These are phyloP conservation scores for Idaea aversata DNA, from an alignment of 2,888 invertebrate species.

Conservation along the genomic window DNA sequence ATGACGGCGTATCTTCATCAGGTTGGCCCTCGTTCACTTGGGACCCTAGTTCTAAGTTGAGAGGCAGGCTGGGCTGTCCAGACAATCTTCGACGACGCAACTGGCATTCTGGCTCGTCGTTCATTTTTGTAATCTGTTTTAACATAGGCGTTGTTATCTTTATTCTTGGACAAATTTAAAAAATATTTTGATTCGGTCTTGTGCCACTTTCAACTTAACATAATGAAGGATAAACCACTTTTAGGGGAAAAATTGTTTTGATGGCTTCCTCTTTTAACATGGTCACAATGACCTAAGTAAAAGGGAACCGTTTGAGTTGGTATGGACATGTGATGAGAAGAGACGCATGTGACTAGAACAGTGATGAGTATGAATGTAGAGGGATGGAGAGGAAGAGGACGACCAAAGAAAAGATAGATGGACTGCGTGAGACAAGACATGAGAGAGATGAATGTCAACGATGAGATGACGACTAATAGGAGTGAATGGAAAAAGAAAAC, in stretches of 20 bases:
- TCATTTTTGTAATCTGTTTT: constrained; percentile 34
- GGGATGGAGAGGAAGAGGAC: no score
- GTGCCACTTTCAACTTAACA: background rate
- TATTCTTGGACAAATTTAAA: background rate
- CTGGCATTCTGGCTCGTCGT: constrained; percentile 59
- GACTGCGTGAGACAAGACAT: no score
- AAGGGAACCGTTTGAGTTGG: no score
- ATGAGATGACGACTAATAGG: no score
- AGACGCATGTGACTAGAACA: no score
- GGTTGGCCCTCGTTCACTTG: constrained; percentile 62
- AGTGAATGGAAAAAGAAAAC: no score
- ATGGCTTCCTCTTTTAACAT: background rate
- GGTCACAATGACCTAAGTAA: no score
- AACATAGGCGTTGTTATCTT: constrained; percentile 7
- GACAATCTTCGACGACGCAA: constrained; percentile 64
- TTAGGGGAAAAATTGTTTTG: background rate
- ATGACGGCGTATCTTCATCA: constrained; percentile 65
- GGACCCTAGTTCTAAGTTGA: constrained; percentile 63
- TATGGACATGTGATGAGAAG: no score
- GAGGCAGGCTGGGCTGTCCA: constrained; percentile 56
- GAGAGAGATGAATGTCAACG: no score
- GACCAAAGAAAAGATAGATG: no score
- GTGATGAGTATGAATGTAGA: no score
- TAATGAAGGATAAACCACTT: background rate
- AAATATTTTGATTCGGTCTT: background rate